Conservation (phyloP, 2,888 invertebrate genomes). For the Apeira syringaria region DNA sequence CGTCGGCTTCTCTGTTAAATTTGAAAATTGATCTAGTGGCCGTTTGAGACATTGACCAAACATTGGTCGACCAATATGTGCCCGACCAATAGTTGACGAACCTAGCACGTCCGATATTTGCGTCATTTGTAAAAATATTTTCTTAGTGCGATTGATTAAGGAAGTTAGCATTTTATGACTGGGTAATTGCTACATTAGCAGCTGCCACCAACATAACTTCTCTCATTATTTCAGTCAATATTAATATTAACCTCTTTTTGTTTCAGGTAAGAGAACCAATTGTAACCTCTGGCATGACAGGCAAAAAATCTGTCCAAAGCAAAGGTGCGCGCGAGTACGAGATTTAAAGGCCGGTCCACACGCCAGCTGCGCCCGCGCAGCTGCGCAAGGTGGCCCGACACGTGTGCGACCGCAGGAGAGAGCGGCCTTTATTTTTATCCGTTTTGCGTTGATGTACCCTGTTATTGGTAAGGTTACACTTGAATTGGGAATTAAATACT, state of each 20-base stretch:
- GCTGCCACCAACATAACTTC: not conserved
- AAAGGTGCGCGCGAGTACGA: constrained; percentile 23
- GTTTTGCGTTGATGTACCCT: constrained; percentile 6
- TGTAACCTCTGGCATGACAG: constrained; percentile 10
- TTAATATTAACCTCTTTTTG: constrained; percentile 15
- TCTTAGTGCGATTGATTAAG: too few relatives aligned
- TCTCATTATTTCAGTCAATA: not conserved
- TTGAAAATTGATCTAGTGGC: too few relatives aligned
- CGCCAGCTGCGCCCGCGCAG: constrained; percentile 61
- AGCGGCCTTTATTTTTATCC: constrained; percentile 15
- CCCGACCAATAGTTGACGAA: too few relatives aligned
- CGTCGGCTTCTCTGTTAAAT: too few relatives aligned
- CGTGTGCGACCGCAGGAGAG: constrained; percentile 42
- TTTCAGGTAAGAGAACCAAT: constrained; percentile 15
- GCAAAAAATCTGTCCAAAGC: constrained; percentile 20
- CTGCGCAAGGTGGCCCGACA: constrained; percentile 65
- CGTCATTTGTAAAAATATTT: too few relatives aligned
- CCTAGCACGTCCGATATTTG: too few relatives aligned
- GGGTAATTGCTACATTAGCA: too few relatives aligned
- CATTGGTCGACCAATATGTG: too few relatives aligned
- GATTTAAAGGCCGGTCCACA: constrained; percentile 33
- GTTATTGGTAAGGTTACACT: constrained; percentile 6
- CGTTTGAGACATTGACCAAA: too few relatives aligned
- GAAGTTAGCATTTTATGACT: too few relatives aligned
- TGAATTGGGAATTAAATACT: constrained; percentile 6